Conservation (phyloP, 2,797 vertebrate genomes). For the Bryconaethiops microstoma region DNA sequence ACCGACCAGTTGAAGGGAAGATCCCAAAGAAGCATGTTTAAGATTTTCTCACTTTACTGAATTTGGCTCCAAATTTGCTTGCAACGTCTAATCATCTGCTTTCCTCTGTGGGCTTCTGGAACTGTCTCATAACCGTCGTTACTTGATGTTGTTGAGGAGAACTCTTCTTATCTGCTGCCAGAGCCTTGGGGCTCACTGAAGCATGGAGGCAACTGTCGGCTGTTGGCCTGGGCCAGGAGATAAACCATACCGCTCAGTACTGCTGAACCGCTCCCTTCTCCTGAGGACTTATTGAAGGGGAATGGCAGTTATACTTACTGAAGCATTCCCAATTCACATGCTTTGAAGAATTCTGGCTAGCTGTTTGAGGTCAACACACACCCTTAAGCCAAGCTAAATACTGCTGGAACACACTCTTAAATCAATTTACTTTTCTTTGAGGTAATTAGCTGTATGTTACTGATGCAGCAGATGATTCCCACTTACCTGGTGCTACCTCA, state of each 20-base stretch:
- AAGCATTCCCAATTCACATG: conserved; percentile 31
- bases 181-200: conserved; percentile 62
- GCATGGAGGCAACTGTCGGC: conserved; percentile 68
- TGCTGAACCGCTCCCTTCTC: conserved; percentile 44
- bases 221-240: conserved; percentile 76
- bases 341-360: conserved; percentile 31
- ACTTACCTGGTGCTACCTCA: no score
- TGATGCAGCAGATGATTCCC: no score
- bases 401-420: not conserved
- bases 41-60: no score
- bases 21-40: no score
- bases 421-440: not conserved
- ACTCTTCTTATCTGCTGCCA: conserved; percentile 77
- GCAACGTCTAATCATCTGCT: conserved; percentile 3
- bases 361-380: conserved; percentile 3
- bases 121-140: conserved; percentile 55
- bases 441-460: no score
- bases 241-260: conserved; percentile 66
- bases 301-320: conserved; percentile 53
- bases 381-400: not conserved
- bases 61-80: no score
- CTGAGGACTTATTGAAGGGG: conserved; percentile 45
- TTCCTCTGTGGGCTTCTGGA: conserved; percentile 40
- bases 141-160: conserved; percentile 56
- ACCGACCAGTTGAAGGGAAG: no score